Base-by-base conservation (phyloP, 2,797 vertebrate species). In the Thalassophryne amazonica region DNA sequence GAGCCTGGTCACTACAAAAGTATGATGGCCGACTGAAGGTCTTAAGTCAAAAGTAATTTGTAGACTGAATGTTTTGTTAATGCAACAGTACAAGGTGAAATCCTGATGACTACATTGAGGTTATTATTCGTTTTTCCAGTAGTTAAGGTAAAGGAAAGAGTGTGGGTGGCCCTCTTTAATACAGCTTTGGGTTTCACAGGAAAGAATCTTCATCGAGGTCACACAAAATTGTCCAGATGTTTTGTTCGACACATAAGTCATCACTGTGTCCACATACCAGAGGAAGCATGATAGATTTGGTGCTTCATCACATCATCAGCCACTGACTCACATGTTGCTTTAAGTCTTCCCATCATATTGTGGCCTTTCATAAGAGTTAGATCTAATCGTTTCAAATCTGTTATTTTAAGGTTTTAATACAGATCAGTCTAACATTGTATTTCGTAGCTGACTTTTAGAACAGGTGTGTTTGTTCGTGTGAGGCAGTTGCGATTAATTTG, bases 241-340 rank as follows among this genome's bases (percentile, higher is more conserved):
- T 33, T 45, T 58, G 17, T 15, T 42, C 41, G 31, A 37, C 21
- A 52, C 13, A 39, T 32, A 17, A 29, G 12, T 52, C 34, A 58
- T 67, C 17, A 0, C 28, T 62, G 2, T 60, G 52, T 61, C 14
- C 55, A 13, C 42, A 46, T 49, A 53, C 22, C 9, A 21, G 32
- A 52, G 59, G 60, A 71, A 58, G 47, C 33, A 11, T 20, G 35
- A 20, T 13, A 35, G 29, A 37, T 58, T 37, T 23, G 22, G 31
- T 51, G 34, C 60, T 69, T 49, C 48, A 32, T 56, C 41, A 40
- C 62, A 55, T 62, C 73, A 72, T 63, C 64, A 77, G 78, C 42
- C 55, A 45, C 45, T 76, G 73, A 84, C 48, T 86, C 75, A 80
- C n/a, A 32, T 33, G 6, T 33, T 28, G 21, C 4, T 43, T 51